Evolutionary conservation across 2,797 vertebrate species (phyloP).

Genomic region (Petrocephalus schoutedeni): DNA sequence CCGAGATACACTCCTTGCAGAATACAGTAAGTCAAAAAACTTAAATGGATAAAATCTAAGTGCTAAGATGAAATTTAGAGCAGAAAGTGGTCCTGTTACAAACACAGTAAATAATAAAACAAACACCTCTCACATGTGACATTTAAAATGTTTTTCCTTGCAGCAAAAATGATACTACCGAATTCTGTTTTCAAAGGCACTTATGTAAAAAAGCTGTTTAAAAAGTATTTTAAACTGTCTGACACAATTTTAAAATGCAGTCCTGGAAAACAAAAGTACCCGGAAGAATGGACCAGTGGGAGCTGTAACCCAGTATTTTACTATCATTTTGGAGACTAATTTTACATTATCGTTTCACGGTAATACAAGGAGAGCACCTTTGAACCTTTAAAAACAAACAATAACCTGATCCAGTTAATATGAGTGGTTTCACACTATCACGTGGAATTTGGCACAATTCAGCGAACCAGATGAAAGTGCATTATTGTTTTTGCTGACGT

Average conservation of each 20-base stretch:
- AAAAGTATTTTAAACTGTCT: not conserved
- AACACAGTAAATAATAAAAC: not conserved
- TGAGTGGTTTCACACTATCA: not conserved
- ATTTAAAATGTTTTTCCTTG: not conserved
- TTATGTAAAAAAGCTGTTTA: not conserved
- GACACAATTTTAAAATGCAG: not conserved
- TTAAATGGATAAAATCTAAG: not conserved
- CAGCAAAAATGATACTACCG: not conserved
- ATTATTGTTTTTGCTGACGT: not conserved
- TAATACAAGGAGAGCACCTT: not conserved
- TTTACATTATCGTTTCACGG: not conserved
- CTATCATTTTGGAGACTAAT: not conserved
- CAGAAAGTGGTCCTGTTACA: not conserved
- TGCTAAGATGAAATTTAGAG: not conserved
- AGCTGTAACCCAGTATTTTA: not conserved
- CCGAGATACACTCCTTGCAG: not conserved
- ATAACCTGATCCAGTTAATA: not conserved
- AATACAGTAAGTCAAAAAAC: not conserved
- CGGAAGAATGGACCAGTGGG: not conserved
- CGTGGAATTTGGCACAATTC: not conserved
- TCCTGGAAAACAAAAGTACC: not conserved
- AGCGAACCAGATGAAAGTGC: not conserved
- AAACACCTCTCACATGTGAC: not conserved
- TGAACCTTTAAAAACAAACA: not conserved
- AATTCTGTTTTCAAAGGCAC: slow-evolving; percentile 7